Percentiles rank a stretch among this genome's conserved stretches.
These are phyloP conservation scores for Aphelenchoides bicaudatus DNA, from an alignment of 2,888 invertebrate genomes.

Conservation along the genomic window DNA sequence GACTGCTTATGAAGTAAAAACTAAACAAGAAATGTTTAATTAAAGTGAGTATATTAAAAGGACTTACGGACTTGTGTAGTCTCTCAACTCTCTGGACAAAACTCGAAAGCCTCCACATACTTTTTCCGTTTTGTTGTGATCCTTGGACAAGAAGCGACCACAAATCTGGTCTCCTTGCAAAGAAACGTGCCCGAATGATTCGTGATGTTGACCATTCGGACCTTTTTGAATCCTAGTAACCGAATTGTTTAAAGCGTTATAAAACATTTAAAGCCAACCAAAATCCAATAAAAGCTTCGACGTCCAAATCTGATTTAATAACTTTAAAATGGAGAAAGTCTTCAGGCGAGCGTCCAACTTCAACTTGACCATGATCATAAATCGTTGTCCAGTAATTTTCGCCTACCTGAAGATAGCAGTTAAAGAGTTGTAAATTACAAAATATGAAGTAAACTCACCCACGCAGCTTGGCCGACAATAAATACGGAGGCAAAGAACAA, in stretches of 20 bases:
- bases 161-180: not conserved
- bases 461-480: constrained; percentile 1
- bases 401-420: constrained; percentile 2
- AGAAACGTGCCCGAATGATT: constrained; percentile 9
- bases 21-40: not conserved
- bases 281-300: constrained; percentile 14
- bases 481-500: no score
- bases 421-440: not conserved
- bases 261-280: not conserved
- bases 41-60: not conserved
- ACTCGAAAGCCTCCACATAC: constrained; percentile 13
- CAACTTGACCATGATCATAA: constrained; percentile 1
- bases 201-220: no score
- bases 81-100: not conserved
- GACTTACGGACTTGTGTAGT: constrained; percentile 2
- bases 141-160: not conserved
- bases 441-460: no score
- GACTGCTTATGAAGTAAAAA: not conserved
- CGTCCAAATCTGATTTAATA: not conserved
- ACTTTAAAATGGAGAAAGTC: constrained; percentile 10
- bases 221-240: constrained; percentile 10
- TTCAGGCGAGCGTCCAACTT: constrained; percentile 7
- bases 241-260: not conserved
- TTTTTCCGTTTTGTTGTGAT: not conserved
- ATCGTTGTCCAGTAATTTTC: constrained; percentile 1